phyloP scores from a whole-genome alignment of 2,888 invertebrate genomes.

The Psylliodes chrysocephalus region DNA sequence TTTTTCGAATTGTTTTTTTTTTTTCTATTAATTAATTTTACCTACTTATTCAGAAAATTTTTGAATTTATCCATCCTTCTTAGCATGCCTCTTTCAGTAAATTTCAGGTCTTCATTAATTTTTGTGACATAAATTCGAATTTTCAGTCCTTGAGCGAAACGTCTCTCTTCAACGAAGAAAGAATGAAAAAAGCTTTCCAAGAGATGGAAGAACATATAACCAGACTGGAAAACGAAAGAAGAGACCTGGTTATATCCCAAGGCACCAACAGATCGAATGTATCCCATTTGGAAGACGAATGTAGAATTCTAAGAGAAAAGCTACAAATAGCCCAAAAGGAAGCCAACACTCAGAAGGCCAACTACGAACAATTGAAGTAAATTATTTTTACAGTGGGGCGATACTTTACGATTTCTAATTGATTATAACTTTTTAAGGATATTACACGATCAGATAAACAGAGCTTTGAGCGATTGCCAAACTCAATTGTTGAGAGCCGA shows the following conservation, averaged over 20 bases:
- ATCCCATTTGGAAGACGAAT: constrained; percentile 68
- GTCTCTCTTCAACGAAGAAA: constrained; percentile 57
- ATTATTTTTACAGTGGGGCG: constrained; percentile 61
- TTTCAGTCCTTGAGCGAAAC: constrained; percentile 45
- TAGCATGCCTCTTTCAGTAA: too few relatives aligned
- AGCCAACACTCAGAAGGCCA: constrained; percentile 66
- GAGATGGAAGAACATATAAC: constrained; percentile 67
- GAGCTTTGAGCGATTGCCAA: constrained; percentile 75
- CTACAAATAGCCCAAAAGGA: constrained; percentile 66
- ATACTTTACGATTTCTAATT: too few relatives aligned
- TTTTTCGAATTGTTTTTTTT: too few relatives aligned
- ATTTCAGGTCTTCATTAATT: too few relatives aligned
- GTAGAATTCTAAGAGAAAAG: constrained; percentile 67
- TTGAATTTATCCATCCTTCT: too few relatives aligned
- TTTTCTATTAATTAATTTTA: too few relatives aligned
- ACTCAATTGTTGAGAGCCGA: constrained; percentile 73
- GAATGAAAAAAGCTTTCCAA: constrained; percentile 65
- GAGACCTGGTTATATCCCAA: constrained; percentile 67
- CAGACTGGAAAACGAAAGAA: constrained; percentile 68
- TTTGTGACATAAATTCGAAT: too few relatives aligned
- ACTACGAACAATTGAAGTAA: constrained; percentile 71
- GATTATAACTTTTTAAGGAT: constrained; percentile 65
- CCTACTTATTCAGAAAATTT: too few relatives aligned
- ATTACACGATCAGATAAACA: constrained; percentile 81
- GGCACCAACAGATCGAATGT: constrained; percentile 67